These are phyloP conservation scores for Echiichthys vipera DNA, from an alignment of 2,797 vertebrate species.

Conservation along the genomic window DNA sequence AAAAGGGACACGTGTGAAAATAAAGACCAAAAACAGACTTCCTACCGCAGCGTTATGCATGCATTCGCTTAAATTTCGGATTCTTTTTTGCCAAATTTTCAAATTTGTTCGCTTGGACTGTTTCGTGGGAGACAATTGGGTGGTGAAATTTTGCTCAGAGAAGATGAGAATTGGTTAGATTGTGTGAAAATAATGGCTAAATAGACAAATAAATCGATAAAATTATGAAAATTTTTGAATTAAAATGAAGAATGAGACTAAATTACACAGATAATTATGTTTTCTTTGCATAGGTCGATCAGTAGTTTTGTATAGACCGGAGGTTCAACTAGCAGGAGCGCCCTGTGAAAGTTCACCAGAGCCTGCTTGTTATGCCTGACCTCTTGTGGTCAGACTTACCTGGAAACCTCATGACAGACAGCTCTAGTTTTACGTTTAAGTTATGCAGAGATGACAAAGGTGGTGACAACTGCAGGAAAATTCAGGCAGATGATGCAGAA, in stretches of 20 bases:
- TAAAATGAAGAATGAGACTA: not conserved
- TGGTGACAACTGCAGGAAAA: not conserved
- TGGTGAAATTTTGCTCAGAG: slow-evolving; percentile 11
- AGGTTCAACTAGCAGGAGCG: not conserved
- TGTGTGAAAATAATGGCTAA: not conserved
- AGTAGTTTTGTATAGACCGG: not conserved
- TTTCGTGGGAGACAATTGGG: slow-evolving; percentile 6
- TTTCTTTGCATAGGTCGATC: not conserved
- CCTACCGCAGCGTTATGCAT: not conserved
- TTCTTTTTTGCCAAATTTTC: not conserved
- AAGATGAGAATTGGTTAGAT: not conserved
- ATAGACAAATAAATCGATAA: not conserved
- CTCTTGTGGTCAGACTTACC: slow-evolving; percentile 59
- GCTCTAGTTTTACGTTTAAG: not conserved
- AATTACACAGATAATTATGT: not conserved
- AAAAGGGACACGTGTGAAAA: not conserved
- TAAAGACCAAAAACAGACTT: too few relatives aligned
- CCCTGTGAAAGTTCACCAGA: not conserved
- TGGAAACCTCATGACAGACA: slow-evolving; percentile 3
- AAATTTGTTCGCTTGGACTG: slow-evolving; percentile 23
- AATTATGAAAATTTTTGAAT: not conserved
- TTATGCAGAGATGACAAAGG: not conserved
- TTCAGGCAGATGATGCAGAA: not conserved
- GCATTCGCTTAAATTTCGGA: slow-evolving; percentile 15
- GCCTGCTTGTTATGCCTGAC: slow-evolving; percentile 48